Evolutionary conservation across 2,113 vertebrate genomes (phyloP).

Genomic region (Xerus inauris): DNA sequence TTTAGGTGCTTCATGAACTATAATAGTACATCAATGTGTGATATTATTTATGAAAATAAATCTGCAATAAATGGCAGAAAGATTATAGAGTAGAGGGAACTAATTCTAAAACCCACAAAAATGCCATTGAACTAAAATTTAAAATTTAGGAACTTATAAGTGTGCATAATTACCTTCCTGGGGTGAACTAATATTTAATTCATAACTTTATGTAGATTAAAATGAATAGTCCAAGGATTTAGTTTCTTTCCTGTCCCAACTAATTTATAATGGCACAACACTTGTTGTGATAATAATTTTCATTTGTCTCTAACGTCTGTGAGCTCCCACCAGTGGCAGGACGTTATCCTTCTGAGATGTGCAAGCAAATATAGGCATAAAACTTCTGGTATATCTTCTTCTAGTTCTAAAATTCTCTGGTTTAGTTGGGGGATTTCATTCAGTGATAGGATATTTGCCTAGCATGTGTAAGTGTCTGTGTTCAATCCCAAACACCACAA

Average conservation of each 20-base stretch:
- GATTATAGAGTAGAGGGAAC: not conserved
- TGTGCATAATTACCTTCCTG: not conserved
- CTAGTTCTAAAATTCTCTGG: not conserved
- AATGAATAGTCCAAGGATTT: not conserved
- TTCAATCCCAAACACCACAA: not conserved
- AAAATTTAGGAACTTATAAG: not conserved
- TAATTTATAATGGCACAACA: not conserved
- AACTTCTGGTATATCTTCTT: not conserved
- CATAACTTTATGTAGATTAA: not conserved
- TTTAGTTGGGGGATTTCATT: not conserved
- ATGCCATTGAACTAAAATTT: not conserved
- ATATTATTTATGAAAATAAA: not conserved
- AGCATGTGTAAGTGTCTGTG: not conserved
- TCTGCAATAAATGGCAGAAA: not conserved
- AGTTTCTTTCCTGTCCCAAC: not conserved
- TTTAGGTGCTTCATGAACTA: not conserved
- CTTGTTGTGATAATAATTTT: not conserved
- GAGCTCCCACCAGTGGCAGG: not conserved
- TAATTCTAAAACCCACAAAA: conserved; percentile 43
- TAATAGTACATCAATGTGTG: not conserved
- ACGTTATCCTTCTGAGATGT: not conserved
- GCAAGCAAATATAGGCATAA: not conserved
- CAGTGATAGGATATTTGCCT: not conserved
- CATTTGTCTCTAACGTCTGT: not conserved
- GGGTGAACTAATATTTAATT: not conserved